Percentiles rank a stretch among this genome's conserved stretches.
Evolutionary conservation across 2,113 vertebrate species (phyloP).

Genomic region (Holacanthus passer): DNA sequence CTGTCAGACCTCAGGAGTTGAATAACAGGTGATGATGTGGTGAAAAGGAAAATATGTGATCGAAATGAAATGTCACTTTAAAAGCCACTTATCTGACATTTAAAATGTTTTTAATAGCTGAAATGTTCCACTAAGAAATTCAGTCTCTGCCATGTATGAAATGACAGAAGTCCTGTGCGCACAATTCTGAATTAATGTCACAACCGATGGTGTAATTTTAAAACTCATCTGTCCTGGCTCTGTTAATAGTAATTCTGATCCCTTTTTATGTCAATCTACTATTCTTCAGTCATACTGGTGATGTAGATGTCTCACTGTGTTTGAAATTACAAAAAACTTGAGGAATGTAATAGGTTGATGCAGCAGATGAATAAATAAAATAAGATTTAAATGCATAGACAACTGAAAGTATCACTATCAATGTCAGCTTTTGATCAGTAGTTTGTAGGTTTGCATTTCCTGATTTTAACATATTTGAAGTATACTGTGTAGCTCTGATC

Average conservation of each 20-base stretch:
- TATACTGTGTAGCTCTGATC: background rate
- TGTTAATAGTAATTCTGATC: background rate
- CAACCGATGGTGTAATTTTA: background rate
- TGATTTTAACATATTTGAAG: background rate
- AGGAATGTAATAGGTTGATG: background rate
- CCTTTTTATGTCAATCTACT: background rate
- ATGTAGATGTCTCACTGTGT: background rate
- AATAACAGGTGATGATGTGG: conserved; percentile 32
- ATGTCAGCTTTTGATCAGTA: background rate
- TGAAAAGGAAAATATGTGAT: conserved; percentile 32
- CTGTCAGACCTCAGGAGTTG: conserved; percentile 49
- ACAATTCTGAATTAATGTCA: background rate
- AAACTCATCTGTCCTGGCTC: background rate
- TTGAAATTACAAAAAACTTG: background rate
- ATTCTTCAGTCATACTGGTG: background rate
- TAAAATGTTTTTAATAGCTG: conserved; percentile 31
- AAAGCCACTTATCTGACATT: conserved; percentile 59
- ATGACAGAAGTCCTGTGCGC: background rate
- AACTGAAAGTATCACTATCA: background rate
- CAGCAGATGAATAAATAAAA: background rate
- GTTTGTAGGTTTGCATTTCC: background rate
- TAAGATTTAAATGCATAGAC: background rate
- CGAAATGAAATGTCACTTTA: conserved; percentile 59
- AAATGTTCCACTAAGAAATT: conserved; percentile 22
- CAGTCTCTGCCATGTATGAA: background rate